These are phyloP conservation scores for Sebastes itinus DNA, from an alignment of 2,797 vertebrate genomes.

Conservation along the genomic window DNA sequence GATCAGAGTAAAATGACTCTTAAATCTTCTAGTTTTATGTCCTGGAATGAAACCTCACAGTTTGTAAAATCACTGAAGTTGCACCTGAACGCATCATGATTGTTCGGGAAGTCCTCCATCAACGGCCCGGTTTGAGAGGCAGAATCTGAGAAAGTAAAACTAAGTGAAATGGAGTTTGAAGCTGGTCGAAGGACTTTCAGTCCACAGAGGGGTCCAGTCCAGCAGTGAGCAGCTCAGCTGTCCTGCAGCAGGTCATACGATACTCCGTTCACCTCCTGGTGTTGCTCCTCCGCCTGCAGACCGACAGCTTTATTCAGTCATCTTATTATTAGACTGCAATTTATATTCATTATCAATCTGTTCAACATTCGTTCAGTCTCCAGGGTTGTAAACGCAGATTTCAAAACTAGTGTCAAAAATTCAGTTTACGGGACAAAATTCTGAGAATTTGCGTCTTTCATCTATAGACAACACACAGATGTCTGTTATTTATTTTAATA, in stretches of 20 bases:
- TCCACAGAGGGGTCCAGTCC: background rate
- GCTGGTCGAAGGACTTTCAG: background rate
- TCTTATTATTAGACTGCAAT: background rate
- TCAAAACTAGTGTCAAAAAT: no score
- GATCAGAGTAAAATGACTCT: no score
- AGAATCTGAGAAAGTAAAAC: background rate
- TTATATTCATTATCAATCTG: no score
- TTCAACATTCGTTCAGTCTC: no score
- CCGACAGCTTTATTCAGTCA: background rate
- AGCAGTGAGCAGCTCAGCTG: slow-evolving; percentile 31
- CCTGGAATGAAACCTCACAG: no score
- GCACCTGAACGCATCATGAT: background rate
- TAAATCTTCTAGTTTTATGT: no score
- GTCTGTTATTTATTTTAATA: no score
- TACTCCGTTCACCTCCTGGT: slow-evolving; percentile 75
- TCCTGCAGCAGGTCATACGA: slow-evolving; percentile 78
- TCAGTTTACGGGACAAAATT: accelerated
- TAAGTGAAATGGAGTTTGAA: background rate
- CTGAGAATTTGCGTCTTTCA: no score
- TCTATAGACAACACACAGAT: no score
- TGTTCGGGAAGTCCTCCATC: background rate
- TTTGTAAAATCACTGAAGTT: no score
- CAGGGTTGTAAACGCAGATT: no score
- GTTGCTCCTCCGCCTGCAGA: slow-evolving; percentile 77
- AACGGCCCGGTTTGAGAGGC: background rate